Percentiles rank a stretch among this genome's conserved stretches.
Conservation (phyloP, 2,888 invertebrate species). For the Drosophila picticornis region DNA sequence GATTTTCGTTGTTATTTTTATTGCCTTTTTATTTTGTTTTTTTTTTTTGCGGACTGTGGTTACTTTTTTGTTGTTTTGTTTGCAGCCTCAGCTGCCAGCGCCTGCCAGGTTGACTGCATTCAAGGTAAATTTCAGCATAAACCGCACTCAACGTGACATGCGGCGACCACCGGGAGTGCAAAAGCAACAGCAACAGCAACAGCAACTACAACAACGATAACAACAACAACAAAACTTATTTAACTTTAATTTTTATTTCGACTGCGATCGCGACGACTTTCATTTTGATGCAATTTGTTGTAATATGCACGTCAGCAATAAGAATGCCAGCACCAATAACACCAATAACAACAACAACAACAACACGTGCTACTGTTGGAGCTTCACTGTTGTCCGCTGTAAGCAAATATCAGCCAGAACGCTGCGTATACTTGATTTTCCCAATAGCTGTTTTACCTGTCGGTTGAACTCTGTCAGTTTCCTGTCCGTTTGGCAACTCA, state of each 20-base stretch:
- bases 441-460: conserved; percentile 9
- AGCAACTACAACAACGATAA: conserved; percentile 11
- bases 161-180: conserved; percentile 73
- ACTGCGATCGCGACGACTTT: conserved; percentile 40
- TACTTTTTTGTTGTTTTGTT: conserved; percentile 38
- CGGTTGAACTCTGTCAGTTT: conserved; percentile 5
- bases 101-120: conserved; percentile 42
- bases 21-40: conserved; percentile 43
- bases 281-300: conserved; percentile 57
- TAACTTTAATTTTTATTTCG: conserved; percentile 76
- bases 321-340: conserved; percentile 21
- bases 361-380: conserved; percentile 43
- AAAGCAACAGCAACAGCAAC: conserved; percentile 17
- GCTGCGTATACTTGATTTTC: conserved; percentile 73
- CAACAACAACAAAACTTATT: conserved; percentile 54
- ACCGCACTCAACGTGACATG: conserved; percentile 75
- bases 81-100: conserved; percentile 59
- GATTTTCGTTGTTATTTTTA: conserved; percentile 59
- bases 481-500: conserved; percentile 36
- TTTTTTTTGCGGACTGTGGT: conserved; percentile 40
- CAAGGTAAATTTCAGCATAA: conserved; percentile 77
- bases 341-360: conserved; percentile 11
- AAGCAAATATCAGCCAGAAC: conserved; percentile 38
- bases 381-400: conserved; percentile 47
- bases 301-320: conserved; percentile 33